Conservation (phyloP, 2,113 vertebrate species). For the Climacteris rufus region DNA sequence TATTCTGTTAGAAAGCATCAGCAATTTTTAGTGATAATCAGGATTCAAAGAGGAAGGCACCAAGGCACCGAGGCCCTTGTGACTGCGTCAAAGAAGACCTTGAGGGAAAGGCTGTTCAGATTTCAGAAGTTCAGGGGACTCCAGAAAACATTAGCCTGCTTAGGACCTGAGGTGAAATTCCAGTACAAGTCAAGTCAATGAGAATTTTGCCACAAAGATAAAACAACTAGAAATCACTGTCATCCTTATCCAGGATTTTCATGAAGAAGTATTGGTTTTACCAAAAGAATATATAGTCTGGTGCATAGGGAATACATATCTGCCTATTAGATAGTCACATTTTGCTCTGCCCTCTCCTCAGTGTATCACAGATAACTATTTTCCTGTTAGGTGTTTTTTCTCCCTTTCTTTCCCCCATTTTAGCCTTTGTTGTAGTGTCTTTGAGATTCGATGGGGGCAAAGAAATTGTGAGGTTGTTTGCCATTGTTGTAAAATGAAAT, state of each 20-base stretch:
- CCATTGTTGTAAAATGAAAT: conserved; percentile 66
- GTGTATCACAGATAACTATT: not conserved
- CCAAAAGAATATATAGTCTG: not conserved
- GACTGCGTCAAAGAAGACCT: not conserved
- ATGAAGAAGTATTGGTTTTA: not conserved
- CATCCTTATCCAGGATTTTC: not conserved
- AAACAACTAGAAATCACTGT: not conserved
- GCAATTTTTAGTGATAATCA: not conserved
- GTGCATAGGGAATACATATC: not conserved
- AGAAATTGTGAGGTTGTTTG: conserved; percentile 64
- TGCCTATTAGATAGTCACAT: not conserved
- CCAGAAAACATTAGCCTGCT: conserved; percentile 14
- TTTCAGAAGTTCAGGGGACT: not conserved
- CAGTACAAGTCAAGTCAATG: not conserved
- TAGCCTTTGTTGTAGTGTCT: conserved; percentile 72
- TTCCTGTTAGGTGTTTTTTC: not conserved
- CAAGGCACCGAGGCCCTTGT: not conserved
- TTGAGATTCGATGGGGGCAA: conserved; percentile 72
- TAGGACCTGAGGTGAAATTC: not conserved
- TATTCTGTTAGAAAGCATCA: not conserved
- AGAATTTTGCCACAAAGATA: not conserved
- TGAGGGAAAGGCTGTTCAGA: not conserved
- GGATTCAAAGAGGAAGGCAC: not conserved
- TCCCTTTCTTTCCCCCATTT: not conserved
- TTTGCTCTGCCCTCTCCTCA: not conserved